Percentiles rank a stretch among this genome's conserved stretches.
Conservation (phyloP, 2,113 vertebrate species). For the Nettapus auritus region DNA sequence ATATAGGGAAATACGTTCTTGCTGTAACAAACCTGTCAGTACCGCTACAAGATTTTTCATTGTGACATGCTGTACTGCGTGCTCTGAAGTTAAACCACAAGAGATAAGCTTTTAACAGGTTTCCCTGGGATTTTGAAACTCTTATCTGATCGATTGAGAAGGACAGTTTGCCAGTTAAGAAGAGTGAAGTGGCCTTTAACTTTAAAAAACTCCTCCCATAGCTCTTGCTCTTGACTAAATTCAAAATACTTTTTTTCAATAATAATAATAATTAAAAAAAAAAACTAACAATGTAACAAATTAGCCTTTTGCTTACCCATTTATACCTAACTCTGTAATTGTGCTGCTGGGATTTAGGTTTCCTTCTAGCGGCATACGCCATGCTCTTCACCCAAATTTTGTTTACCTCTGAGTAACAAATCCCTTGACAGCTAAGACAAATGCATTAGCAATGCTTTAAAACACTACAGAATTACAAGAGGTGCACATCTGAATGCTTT, state of each 20-base stretch:
- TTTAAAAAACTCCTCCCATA: background rate
- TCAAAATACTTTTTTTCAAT: background rate
- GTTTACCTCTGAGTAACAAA: background rate
- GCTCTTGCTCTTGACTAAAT: background rate
- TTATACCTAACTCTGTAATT: background rate
- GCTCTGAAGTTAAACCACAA: background rate
- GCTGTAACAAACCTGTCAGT: background rate
- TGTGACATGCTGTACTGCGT: background rate
- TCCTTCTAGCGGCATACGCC: background rate
- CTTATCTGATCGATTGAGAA: background rate
- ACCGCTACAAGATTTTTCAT: background rate
- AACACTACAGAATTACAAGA: background rate
- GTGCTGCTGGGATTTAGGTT: background rate
- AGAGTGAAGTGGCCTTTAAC: background rate
- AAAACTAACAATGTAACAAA: background rate
- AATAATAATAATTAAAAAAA: background rate
- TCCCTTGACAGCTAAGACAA: background rate
- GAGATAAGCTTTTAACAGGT: background rate
- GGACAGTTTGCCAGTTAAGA: background rate
- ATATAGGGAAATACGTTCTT: background rate
- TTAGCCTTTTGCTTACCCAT: background rate
- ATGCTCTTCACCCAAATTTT: background rate
- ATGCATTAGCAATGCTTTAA: background rate
- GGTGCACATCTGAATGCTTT: background rate
- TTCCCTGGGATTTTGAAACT: background rate